phyloP scores from a whole-genome alignment of 1,140 invertebrate species.

The Pantala flavescens region DNA sequence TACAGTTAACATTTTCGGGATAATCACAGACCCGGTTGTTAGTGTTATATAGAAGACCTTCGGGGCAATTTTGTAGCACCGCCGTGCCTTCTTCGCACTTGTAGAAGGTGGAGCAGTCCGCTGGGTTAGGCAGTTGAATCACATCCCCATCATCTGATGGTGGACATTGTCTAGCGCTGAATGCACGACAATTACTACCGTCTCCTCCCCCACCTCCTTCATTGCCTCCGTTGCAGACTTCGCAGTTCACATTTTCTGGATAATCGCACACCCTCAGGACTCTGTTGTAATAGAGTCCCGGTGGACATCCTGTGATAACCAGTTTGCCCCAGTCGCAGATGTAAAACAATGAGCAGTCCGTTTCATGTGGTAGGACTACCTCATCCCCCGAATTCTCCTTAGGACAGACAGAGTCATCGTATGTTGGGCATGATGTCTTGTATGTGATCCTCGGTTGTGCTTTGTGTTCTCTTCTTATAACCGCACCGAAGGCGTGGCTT shows the following conservation, averaged over 20 bases:
- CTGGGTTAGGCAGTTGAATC: slow-evolving; percentile 19
- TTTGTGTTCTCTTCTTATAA: too few relatives aligned
- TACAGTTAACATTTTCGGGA: background rate
- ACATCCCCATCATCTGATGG: too few relatives aligned
- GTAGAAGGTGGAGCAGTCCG: slow-evolving; percentile 30
- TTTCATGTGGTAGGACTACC: slow-evolving; percentile 22
- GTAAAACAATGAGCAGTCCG: slow-evolving; percentile 27
- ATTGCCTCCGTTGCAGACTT: background rate
- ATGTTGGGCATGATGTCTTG: too few relatives aligned
- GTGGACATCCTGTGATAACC: slow-evolving; percentile 28
- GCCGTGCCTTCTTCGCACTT: slow-evolving; percentile 27
- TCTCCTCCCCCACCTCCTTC: too few relatives aligned
- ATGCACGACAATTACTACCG: too few relatives aligned
- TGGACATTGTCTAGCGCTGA: too few relatives aligned
- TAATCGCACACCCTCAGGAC: slow-evolving; percentile 28
- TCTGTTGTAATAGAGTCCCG: slow-evolving; percentile 32
- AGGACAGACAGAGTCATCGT: too few relatives aligned
- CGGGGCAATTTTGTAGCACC: slow-evolving; percentile 18
- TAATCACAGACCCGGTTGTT: slow-evolving; percentile 25
- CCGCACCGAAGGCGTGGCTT: too few relatives aligned
- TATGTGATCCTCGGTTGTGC: too few relatives aligned
- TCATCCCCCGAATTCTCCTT: too few relatives aligned
- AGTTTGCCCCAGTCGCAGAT: slow-evolving; percentile 29
- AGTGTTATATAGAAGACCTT: slow-evolving; percentile 24
- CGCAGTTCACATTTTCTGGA: slow-evolving; percentile 22